Conservation (phyloP, 1,140 invertebrate species). For the Macrobrachium rosenbergii region DNA sequence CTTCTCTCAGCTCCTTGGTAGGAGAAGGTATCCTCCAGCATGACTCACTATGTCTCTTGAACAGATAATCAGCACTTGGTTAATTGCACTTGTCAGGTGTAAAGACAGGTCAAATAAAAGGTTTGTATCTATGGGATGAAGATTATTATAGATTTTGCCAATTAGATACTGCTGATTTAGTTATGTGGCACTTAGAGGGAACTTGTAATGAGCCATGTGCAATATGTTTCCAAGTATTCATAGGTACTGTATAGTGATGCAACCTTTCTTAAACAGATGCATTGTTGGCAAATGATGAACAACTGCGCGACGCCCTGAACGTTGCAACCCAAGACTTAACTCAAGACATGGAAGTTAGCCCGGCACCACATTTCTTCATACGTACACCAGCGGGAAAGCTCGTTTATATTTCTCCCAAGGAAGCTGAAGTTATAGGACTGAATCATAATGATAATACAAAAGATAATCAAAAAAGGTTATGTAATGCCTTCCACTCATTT, state of each 20-base stretch:
- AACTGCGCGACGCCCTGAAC: slow-evolving; percentile 32
- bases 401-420: slow-evolving; percentile 33
- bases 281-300: slow-evolving; percentile 46
- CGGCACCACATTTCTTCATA: slow-evolving; percentile 34
- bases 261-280: slow-evolving; percentile 25
- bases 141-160: too few species aligned
- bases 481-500: slow-evolving; percentile 1
- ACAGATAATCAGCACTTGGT: too few species aligned
- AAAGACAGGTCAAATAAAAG: too few species aligned
- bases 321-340: background rate
- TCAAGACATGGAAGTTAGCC: background rate
- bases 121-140: too few species aligned
- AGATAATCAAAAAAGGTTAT: slow-evolving; percentile 42
- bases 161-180: too few species aligned
- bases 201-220: background rate
- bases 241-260: too few species aligned
- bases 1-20: too few species aligned
- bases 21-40: too few species aligned
- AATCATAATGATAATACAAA: slow-evolving; percentile 42
- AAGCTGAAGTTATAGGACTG: slow-evolving; percentile 42
- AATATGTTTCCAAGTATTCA: too few species aligned
- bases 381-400: slow-evolving; percentile 48
- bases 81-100: too few species aligned
- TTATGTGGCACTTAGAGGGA: background rate
- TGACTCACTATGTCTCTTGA: too few species aligned